These are phyloP conservation scores for Osmerus mordax DNA, from an alignment of 2,113 vertebrate species.

Conservation along the genomic window DNA sequence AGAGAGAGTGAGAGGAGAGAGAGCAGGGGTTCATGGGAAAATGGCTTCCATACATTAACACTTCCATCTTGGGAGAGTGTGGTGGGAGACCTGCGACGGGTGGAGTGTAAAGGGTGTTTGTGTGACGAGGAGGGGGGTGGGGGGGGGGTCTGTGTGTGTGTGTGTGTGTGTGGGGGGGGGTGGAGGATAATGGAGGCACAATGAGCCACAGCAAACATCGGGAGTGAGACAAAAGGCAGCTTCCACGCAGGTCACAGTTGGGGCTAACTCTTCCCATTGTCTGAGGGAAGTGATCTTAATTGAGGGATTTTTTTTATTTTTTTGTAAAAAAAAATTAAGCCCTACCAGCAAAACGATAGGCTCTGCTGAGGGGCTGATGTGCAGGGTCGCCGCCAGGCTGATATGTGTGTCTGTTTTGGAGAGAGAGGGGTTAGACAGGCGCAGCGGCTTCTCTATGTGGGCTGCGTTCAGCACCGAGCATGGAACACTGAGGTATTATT, in stretches of 20 bases:
- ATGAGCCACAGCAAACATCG: conserved; percentile 84
- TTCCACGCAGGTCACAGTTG: conserved; percentile 57
- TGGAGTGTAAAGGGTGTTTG: neutral
- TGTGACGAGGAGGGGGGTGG: conserved; percentile 36
- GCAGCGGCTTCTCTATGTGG: conserved; percentile 25
- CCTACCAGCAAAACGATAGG: conserved; percentile 62
- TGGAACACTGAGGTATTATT: no score
- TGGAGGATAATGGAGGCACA: conserved; percentile 67
- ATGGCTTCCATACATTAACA: conserved; percentile 64
- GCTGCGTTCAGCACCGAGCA: no score
- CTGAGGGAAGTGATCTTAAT: conserved; percentile 66
- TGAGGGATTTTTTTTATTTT: conserved; percentile 36
- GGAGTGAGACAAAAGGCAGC: conserved; percentile 77
- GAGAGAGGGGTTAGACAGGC: conserved; percentile 17
- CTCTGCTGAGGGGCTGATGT: conserved; percentile 38
- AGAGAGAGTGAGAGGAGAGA: neutral
- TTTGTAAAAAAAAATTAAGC: no score
- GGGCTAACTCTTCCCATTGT: conserved; percentile 73
- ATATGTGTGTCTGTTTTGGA: conserved; percentile 42
- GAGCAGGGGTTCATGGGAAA: no score
- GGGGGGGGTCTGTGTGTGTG: conserved; percentile 19
- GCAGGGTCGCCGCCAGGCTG: conserved; percentile 45
- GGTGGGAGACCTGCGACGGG: conserved; percentile 14
- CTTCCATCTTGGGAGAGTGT: conserved; percentile 62
- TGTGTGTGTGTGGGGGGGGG: conserved; percentile 27